Base-by-base conservation (phyloP, 92 coral and sea anemone genomes). In the Epizoanthus ramosus region DNA sequence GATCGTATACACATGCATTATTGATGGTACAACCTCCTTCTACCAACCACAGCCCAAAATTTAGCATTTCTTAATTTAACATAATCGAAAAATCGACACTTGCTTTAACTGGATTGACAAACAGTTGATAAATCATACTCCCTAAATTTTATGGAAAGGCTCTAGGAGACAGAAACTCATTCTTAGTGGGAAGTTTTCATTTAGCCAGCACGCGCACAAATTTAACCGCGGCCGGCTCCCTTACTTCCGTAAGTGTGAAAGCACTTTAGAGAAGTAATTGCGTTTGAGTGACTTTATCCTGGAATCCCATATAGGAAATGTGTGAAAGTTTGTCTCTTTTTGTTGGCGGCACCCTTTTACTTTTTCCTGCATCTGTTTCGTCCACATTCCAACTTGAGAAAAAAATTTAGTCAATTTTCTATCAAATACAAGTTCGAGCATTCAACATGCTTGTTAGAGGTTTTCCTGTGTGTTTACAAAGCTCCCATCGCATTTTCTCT, bases 1-100 rank as follows among this genome's bases (percentile, higher is more conserved):
- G 91, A 88, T 89, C 90, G 87, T 63, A 79, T 73, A 72, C 68
- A 73, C 85, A 85, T 92, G 79, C 83, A 86, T 81, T 80, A 86
- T 93, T 87, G 87, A 88, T 83, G 79, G 89, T 63, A 58, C 61
- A 39, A 88, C 81, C 80, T 79, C 66, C n/a, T 89, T 75, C 83
- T 85, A 86, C 94, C 92, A 90, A 90, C 94, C 93, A 84, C 97
- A 84, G 79, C 83, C 65, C 73, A 65, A 87, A 86, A 58, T 79
- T 81, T 73, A 73, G 85, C 84, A 84, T 89, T 89, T 93, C 91
- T 88, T 87, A 84, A 92, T 92, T 87, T 74, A 92, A 92, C 85
- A 86, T 88, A 91, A 93, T 93, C 94, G 89, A 85, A 80, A 73
- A 80, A 86, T 73, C 88, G 97, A 88, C 94, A 86, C 89, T 93